Percentiles rank a stretch among this genome's conserved stretches.
Evolutionary conservation across 2,113 vertebrate species (phyloP).

Genomic region (Erythrolamprus reginae): DNA sequence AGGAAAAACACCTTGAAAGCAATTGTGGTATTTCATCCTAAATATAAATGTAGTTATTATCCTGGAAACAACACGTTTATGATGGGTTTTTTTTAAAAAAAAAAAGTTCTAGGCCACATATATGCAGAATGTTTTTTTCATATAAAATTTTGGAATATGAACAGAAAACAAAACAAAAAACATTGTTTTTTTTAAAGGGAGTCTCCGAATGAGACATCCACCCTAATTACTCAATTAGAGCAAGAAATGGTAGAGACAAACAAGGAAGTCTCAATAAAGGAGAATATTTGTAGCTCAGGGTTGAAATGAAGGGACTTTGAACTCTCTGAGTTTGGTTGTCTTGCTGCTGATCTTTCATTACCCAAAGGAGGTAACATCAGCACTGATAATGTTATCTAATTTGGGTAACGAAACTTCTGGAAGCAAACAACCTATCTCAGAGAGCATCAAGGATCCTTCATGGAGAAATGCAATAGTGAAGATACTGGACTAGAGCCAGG

Average conservation of each 20-base stretch:
- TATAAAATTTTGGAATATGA: not conserved
- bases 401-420: not conserved
- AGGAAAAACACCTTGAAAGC: constrained; percentile 6
- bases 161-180: no score
- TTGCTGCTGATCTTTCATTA: not conserved
- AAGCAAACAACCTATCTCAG: not conserved
- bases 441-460: not conserved
- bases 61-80: constrained; percentile 17
- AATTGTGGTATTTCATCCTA: constrained; percentile 13
- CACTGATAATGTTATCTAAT: no score
- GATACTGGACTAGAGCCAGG: not conserved
- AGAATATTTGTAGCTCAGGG: not conserved
- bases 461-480: not conserved
- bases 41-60: constrained; percentile 17
- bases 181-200: not conserved
- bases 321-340: not conserved
- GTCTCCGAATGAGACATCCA: not conserved
- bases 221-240: not conserved
- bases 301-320: not conserved
- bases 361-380: not conserved
- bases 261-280: not conserved
- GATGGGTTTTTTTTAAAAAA: constrained; percentile 21
- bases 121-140: not conserved
- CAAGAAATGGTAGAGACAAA: not conserved
- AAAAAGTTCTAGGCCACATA: constrained; percentile 17